Evolutionary conservation across 2,888 invertebrate species (phyloP), one percentile per base, ranked within the genome.

Genomic region (Philhelius pedissequus): DNA sequence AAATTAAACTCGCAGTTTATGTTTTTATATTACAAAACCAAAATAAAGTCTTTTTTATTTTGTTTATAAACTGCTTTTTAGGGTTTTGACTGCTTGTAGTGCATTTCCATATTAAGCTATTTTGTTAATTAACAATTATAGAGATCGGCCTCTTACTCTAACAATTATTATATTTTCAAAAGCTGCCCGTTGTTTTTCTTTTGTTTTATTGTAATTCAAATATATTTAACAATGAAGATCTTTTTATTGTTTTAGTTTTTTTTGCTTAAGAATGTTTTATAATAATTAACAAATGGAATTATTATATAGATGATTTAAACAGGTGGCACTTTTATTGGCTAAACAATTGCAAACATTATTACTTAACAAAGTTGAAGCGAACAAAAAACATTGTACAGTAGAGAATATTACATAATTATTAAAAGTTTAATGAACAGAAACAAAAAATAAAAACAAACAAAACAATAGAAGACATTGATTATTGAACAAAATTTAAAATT

Each of bases 201-300:
- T 58, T n/a, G n/a, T n/a, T n/a, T n/a, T n/a, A n/a, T n/a, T n/a
- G n/a, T n/a, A n/a, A 74, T 69, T 71, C 43, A 73, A 48, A 60
- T 73, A 64, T 68, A 82, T 77, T 71, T 62, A 71, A 82, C 58
- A 30, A 35, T 71, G 40, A 60, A 64, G 20, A 71, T 71, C 71
- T 66, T 74, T 81, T 66, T 45, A 60, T 77, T 77, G 71, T 82
- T 64, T 62, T 82, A 54, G 56, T 76, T 81, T 81, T 76, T 81
- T 81, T 48, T 32, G 45, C 48, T 35, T 43, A 18, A 18, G 27
- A 27, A 43, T 62, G 27, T 62, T 62, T 25, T 13, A 43, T 22
- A 30, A 62, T 30, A 13, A 15, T 15, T 13, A 30, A 13, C 5
- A 35, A 27, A 20, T 18, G 3, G 40, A 25, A 9, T 38, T 22